A percentile compares a stretch with the other conserved stretches of the same genome.
Evolutionary conservation across 2,888 invertebrate species (phyloP).

Genomic region (Willowsia nigromaculata): DNA sequence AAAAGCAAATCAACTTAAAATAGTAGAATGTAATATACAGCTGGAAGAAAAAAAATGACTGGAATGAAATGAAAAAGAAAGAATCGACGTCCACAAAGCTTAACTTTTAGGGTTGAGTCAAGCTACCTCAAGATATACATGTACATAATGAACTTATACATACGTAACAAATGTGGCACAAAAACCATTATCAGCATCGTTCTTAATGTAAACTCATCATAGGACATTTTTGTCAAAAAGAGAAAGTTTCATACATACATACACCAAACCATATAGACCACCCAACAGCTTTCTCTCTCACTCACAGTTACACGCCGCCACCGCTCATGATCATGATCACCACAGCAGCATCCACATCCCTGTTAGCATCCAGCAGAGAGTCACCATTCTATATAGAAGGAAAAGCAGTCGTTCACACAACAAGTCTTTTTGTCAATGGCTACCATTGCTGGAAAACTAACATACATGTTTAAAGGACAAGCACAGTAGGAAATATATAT

Average conservation of each 20-base stretch:
- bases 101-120: background rate
- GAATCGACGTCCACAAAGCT: background rate
- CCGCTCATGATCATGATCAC: background rate
- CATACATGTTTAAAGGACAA: background rate
- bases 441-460: background rate
- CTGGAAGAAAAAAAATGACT: background rate
- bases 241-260: background rate
- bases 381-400: background rate
- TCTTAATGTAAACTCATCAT: background rate
- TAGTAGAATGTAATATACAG: background rate
- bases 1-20: conserved; percentile 1
- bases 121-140: background rate
- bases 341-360: conserved; percentile 2
- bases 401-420: background rate
- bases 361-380: conserved; percentile 5
- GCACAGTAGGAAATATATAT: background rate
- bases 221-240: background rate
- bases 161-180: background rate
- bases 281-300: conserved; percentile 10
- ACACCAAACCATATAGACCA: background rate
- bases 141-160: background rate
- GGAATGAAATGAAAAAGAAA: background rate
- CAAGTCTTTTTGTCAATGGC: background rate
- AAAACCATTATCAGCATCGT: background rate
- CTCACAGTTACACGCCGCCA: background rate